These are phyloP conservation scores for Ecdyonurus torrentis DNA, from an alignment of 2,888 invertebrate species.

Conservation along the genomic window DNA sequence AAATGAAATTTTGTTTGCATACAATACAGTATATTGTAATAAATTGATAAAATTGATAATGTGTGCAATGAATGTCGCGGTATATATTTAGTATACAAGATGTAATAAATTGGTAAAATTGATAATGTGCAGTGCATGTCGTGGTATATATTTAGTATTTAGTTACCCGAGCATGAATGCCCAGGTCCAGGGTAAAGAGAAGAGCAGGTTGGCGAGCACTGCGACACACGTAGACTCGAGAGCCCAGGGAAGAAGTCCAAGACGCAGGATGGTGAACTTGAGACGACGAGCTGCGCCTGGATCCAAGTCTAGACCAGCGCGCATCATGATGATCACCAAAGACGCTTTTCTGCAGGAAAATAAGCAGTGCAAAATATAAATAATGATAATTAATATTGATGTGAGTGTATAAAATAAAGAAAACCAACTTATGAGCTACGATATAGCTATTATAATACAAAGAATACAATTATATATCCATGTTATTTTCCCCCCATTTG, in stretches of 20 bases:
- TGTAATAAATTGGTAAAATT: no score
- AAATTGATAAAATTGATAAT: no score
- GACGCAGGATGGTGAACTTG: constrained; percentile 22
- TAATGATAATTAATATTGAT: background rate
- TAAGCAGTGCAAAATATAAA: background rate
- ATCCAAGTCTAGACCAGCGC: constrained; percentile 33
- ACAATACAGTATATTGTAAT: no score
- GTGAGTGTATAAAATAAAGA: background rate
- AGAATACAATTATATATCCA: no score
- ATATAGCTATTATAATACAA: no score
- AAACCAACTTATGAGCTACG: no score
- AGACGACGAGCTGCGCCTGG: constrained; percentile 25
- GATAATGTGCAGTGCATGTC: no score
- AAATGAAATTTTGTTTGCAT: no score
- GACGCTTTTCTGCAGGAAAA: constrained; percentile 26
- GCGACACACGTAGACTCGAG: constrained; percentile 26
- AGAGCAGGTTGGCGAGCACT: constrained; percentile 24
- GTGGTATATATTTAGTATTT: no score
- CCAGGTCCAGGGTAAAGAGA: constrained; percentile 31
- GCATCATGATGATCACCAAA: constrained; percentile 29
- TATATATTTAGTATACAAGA: no score
- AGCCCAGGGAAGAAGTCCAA: constrained; percentile 30
- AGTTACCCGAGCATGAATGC: constrained; percentile 30
- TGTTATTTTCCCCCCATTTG: no score
- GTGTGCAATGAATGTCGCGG: no score